Conservation (phyloP, 2,113 vertebrate genomes). For the Perca fluviatilis region DNA sequence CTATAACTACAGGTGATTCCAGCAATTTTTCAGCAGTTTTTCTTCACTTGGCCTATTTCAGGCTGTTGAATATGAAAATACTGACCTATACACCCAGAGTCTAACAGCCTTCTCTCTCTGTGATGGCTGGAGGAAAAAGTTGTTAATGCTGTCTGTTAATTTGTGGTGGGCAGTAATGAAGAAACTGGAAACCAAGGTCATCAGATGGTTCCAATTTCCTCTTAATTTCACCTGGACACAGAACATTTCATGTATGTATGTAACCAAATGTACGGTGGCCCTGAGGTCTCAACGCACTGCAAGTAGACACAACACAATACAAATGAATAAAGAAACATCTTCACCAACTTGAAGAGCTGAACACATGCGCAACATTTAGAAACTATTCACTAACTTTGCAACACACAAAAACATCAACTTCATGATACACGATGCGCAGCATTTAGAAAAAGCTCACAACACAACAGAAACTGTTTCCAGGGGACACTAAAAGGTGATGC, state of each 20-base stretch:
- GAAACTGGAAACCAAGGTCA: slow-evolving; percentile 48
- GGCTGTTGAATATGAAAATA: slow-evolving; percentile 42
- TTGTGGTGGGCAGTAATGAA: slow-evolving; percentile 54
- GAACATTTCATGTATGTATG: background rate
- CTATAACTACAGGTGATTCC: slow-evolving; percentile 65
- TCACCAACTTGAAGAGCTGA: too few species aligned
- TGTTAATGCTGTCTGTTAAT: slow-evolving; percentile 65
- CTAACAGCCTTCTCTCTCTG: slow-evolving; percentile 43
- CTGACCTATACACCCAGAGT: slow-evolving; percentile 39
- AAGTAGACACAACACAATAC: too few species aligned
- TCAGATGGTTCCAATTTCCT: slow-evolving; percentile 5
- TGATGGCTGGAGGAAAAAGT: slow-evolving; percentile 50
- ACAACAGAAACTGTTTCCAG: too few species aligned
- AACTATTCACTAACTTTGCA: too few species aligned
- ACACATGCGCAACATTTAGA: too few species aligned
- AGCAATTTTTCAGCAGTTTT: slow-evolving; percentile 17
- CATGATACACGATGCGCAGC: too few species aligned
- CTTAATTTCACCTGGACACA: slow-evolving; percentile 25
- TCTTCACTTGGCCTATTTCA: slow-evolving; percentile 47
- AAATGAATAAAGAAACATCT: too few species aligned
- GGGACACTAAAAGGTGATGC: too few species aligned
- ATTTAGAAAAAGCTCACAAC: too few species aligned
- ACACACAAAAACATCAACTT: too few species aligned
- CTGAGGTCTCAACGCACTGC: too few species aligned
- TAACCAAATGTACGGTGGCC: background rate